phyloP scores from a whole-genome alignment of 2,797 vertebrate genomes.

The Pempheris klunzingeri region DNA sequence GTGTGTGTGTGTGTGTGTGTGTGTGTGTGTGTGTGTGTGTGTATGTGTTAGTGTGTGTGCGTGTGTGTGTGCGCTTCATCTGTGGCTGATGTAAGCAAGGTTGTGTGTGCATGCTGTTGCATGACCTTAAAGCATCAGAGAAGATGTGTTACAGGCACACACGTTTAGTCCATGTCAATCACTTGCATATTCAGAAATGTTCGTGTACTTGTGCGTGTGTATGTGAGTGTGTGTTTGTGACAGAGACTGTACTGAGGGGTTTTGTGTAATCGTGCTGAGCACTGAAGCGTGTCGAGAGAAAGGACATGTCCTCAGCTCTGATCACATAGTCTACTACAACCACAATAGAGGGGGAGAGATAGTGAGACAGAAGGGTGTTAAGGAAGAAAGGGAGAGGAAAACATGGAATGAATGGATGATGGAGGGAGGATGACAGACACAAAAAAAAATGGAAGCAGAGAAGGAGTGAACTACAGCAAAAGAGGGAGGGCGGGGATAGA shows the following conservation, averaged over 20 bases:
- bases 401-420: slow-evolving; percentile 69
- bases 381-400: slow-evolving; percentile 55
- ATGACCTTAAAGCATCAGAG: slow-evolving; percentile 64
- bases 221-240: slow-evolving; percentile 25
- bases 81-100: slow-evolving; percentile 48
- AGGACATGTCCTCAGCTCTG: slow-evolving; percentile 83
- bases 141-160: slow-evolving; percentile 51
- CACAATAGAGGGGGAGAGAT: slow-evolving; percentile 65
- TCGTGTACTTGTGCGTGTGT: slow-evolving; percentile 40
- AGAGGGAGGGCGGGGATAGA: slow-evolving; percentile 32
- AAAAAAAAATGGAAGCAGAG: slow-evolving; percentile 24
- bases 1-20: slow-evolving; percentile 33
- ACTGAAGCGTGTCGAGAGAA: slow-evolving; percentile 79
- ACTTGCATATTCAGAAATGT: slow-evolving; percentile 60
- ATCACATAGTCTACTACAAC: slow-evolving; percentile 76
- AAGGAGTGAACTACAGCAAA: slow-evolving; percentile 22
- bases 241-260: slow-evolving; percentile 69
- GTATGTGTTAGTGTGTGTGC: slow-evolving; percentile 27
- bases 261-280: slow-evolving; percentile 84
- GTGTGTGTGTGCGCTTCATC: slow-evolving; percentile 16
- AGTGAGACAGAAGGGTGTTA: slow-evolving; percentile 56
- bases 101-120: slow-evolving; percentile 45
- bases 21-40: slow-evolving; percentile 29
- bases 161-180: slow-evolving; percentile 68
- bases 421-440: slow-evolving; percentile 47